A percentile compares a stretch with the other conserved stretches of the same genome.
Evolutionary conservation across 2,888 invertebrate species (phyloP).

Genomic region (Lasioglossum marginatum): DNA sequence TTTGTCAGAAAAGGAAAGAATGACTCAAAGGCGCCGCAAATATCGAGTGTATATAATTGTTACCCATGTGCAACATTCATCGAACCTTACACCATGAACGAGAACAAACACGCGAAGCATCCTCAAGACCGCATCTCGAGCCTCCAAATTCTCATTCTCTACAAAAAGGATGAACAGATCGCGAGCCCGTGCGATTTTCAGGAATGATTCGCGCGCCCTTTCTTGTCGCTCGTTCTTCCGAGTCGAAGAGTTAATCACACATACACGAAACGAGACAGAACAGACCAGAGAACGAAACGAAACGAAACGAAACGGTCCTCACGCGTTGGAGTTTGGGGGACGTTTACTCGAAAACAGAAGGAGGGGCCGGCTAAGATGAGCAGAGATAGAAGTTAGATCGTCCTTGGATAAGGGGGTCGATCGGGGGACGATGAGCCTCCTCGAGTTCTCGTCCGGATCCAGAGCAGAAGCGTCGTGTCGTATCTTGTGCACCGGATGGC

Average conservation of each 20-base stretch:
- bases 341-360: constrained; percentile 34
- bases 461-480: constrained; percentile 59
- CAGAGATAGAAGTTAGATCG: constrained; percentile 52
- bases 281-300: neutral
- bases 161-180: neutral
- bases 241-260: neutral
- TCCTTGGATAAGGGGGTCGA: constrained; percentile 42
- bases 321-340: neutral
- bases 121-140: neutral
- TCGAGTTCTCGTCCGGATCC: constrained; percentile 16
- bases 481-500: constrained; percentile 46
- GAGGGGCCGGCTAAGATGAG: constrained; percentile 23
- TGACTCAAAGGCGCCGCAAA: neutral
- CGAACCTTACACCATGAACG: neutral
- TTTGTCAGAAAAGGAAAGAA: neutral
- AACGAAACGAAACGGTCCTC: neutral
- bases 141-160: neutral
- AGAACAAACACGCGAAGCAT: neutral
- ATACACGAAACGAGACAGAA: neutral
- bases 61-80: neutral
- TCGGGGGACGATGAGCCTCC: constrained; percentile 35
- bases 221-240: constrained; percentile 1
- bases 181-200: neutral
- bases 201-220: neutral
- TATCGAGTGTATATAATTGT: neutral